Percentiles rank a stretch among this genome's conserved stretches.
These are phyloP conservation scores for Eulacestoma nigropectus DNA, from an alignment of 2,113 vertebrate species.

Conservation along the genomic window DNA sequence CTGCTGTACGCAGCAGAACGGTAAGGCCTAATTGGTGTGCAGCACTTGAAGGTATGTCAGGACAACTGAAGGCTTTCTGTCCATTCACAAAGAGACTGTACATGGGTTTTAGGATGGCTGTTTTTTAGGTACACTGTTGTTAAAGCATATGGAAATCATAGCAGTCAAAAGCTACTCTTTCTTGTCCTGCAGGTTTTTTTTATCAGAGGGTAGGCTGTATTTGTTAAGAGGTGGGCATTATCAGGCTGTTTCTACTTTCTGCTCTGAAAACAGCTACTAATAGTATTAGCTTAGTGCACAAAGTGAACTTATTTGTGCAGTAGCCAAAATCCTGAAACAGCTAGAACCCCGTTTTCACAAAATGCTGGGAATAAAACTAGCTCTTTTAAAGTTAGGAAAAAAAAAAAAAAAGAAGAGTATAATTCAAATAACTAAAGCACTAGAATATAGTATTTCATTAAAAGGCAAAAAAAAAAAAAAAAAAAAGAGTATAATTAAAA, in stretches of 20 bases:
- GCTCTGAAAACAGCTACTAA: constrained; percentile 5
- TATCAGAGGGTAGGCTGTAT: neutral
- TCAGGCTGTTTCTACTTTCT: constrained; percentile 1
- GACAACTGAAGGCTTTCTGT: neutral
- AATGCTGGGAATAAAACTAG: constrained; percentile 20
- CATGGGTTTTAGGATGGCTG: neutral
- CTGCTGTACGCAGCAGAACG: neutral
- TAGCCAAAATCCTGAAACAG: constrained; percentile 13
- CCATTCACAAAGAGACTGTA: neutral
- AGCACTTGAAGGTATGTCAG: neutral
- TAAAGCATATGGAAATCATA: neutral
- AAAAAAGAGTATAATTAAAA: neutral
- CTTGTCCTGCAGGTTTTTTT: neutral
- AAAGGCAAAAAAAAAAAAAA: neutral
- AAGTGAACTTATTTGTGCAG: neutral
- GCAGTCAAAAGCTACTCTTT: neutral
- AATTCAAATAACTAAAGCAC: constrained; percentile 25
- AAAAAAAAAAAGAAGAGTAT: neutral
- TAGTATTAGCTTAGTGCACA: neutral
- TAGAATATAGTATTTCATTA: neutral
- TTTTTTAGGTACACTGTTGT: neutral
- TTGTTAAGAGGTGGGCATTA: neutral
- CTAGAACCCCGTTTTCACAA: constrained; percentile 19
- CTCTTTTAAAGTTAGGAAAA: neutral
- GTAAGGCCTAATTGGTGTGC: neutral